Evolutionary conservation across 2,888 invertebrate species (phyloP).

Genomic region (Atherix ibis): DNA sequence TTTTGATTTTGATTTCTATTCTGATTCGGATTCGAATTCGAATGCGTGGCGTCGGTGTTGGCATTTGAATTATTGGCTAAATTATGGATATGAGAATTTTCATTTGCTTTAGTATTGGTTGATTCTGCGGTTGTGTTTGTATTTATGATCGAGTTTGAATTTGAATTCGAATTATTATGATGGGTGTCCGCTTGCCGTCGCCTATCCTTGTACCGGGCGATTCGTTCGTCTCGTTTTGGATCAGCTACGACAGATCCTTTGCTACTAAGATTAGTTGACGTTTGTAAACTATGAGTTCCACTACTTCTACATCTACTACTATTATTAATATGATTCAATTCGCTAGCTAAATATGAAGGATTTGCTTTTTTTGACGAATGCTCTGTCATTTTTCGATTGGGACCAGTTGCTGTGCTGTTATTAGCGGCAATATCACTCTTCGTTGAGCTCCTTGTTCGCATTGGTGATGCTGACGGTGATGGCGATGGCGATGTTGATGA

Average conservation of each 20-base stretch:
- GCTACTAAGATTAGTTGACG: not conserved
- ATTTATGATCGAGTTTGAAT: no score
- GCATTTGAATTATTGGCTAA: constrained; percentile 32
- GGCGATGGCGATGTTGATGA: not conserved
- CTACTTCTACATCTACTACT: constrained; percentile 20
- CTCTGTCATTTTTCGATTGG: no score
- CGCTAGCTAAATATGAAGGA: constrained; percentile 10
- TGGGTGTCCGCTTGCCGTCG: constrained; percentile 35
- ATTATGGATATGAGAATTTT: no score
- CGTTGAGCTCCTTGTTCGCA: not conserved
- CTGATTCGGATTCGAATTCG: no score
- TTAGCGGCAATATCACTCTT: not conserved
- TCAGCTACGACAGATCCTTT: constrained; percentile 19
- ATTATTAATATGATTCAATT: constrained; percentile 8
- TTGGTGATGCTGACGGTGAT: not conserved
- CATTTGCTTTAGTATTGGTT: no score
- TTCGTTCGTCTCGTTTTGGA: constrained; percentile 45
- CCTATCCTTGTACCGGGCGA: constrained; percentile 58
- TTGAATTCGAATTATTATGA: no score
- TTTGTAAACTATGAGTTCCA: constrained; percentile 1
- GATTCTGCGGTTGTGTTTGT: no score
- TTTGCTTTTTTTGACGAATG: constrained; percentile 9
- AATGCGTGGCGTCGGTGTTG: no score
- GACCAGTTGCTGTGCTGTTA: not conserved
- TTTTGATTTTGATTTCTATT: no score